Evolutionary conservation across 2,888 invertebrate genomes (phyloP), one percentile per base, ranked within the genome.

Genomic region (Prosapia bicincta): DNA sequence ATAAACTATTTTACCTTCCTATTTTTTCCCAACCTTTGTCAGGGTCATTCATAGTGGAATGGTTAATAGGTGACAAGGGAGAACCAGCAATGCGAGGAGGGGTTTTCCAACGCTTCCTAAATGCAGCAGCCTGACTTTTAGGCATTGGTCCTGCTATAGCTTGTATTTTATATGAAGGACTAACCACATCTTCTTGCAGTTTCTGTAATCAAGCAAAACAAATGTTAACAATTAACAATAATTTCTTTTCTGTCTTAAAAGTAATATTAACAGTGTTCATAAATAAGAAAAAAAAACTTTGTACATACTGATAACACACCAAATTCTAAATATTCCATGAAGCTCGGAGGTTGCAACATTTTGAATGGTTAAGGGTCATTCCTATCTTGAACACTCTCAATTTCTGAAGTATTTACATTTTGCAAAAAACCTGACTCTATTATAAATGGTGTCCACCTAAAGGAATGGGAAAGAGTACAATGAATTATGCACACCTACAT

Each of bases 121-220:
- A 95, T 76, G 85, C 86, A 13, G 88, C 86, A 0, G 96, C 96
- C 73, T 90, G 89, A 15, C 87, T 86, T 78, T 91, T 90, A 65
- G 90, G 89, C 96, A 97, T 97, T 23, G 98, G 98, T 0, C 98
- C 98, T 9, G 97, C 97, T 85, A 92, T 92, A 0, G 97, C 97
- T 82, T 90, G 90, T 79, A 95, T 92, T 87, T 93, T 92, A 80
- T 92, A 84, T 69, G 90, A 88, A 0, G 93, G 91, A 81, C 89
- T 90, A 10, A 93, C 84, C 0, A 91, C 91, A 84, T 93, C 90
- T 10, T 81, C 83, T 82, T 90, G 90, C 76, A 92, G 85, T 54
- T 87, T 88, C 93, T 93, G 82, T 13, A 78, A 81, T 72, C 76
- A 71, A 66, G 68, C 72, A 54, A 43, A 30, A 70, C 15, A 68